A percentile compares a stretch with the other conserved stretches of the same genome.
These are phyloP conservation scores for Nomada hirtipes DNA, from an alignment of 2,888 invertebrate genomes.

Conservation along the genomic window DNA sequence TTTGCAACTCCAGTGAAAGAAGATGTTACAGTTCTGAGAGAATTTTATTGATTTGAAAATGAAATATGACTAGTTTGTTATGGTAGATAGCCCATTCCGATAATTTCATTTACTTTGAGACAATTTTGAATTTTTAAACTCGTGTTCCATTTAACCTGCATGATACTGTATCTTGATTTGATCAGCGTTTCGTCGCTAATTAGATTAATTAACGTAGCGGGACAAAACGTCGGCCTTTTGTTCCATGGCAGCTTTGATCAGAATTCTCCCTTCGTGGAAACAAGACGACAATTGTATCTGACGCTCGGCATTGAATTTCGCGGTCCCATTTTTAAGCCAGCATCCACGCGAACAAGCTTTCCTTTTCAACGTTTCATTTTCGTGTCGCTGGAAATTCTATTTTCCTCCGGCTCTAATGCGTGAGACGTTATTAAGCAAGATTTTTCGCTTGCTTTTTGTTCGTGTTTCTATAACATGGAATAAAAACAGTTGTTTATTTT, in stretches of 20 bases:
- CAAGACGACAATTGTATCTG: constrained; percentile 36
- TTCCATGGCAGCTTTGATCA: constrained; percentile 42
- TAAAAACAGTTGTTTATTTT: too few species aligned
- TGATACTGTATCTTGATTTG: constrained; percentile 39
- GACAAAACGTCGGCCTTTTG: constrained; percentile 49
- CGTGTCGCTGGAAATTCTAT: constrained; percentile 1
- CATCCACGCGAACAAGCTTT: constrained; percentile 1
- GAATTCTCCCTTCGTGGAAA: constrained; percentile 40
- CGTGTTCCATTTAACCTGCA: constrained; percentile 20
- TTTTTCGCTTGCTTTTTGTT: not conserved
- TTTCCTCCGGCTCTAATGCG: not conserved
- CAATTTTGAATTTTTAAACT: not conserved
- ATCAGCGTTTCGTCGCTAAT: constrained; percentile 45
- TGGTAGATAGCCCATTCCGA: too few species aligned
- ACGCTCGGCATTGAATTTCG: constrained; percentile 29
- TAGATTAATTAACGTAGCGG: constrained; percentile 51
- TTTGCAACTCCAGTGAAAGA: not conserved
- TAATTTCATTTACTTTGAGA: too few species aligned
- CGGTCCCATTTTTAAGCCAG: constrained; percentile 16
- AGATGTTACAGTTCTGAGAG: not conserved
- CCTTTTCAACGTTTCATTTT: constrained; percentile 6
- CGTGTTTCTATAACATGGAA: too few species aligned
- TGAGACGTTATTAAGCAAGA: constrained; percentile 5
- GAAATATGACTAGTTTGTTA: too few species aligned
- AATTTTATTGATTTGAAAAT: too few species aligned